Base-by-base conservation (phyloP, 2,888 invertebrate species). In the Frankliniella fusca region DNA sequence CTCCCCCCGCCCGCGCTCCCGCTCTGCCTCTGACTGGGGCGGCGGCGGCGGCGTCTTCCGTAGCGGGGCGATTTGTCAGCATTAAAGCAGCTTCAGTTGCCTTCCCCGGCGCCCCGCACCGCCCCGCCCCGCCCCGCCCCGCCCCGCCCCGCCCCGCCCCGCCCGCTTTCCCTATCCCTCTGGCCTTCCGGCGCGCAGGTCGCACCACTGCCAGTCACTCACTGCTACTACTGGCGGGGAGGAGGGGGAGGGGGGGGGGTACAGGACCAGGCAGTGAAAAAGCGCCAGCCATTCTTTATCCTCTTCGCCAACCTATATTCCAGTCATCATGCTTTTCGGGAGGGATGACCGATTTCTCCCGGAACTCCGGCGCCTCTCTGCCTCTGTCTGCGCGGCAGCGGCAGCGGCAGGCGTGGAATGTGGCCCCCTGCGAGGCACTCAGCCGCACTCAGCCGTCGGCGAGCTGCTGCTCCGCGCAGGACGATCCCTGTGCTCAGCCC, bases 81-180 rank as follows among this genome's bases (percentile, higher is more conserved):
- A 76, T 76, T 76, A 76, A 76, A 76, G 70, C 70, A 76, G 70
- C 70, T 76, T 76, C 70, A 76, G 70, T 23, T 23, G 20, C 23
- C 70, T 5, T 38, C 38, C 38, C 5, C 38, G 3, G 38, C 38
- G 9, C 50, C 10, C n/a, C n/a, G n/a, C n/a, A n/a, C n/a, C n/a
- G n/a, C n/a, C n/a, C n/a, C n/a, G n/a, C n/a, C n/a, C n/a, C 38
- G 38, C 38, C 38, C 38, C 38, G 5, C 38, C 38, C 38, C 38
- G 38, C 38, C 38, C 38, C 38, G 5, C 38, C 38, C 38, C 38
- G 38, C 38, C 38, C 38, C 38, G 38, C 38, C 38, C 38, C 38
- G 5, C 38, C 38, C 38, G n/a, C 54, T 20, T 15, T 7, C 12
- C 15, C 54, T 8, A 54, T 18, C 18, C 15, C 54, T 54, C 15